Percentiles rank a stretch among this genome's conserved stretches.
These are phyloP conservation scores for Thalpophila matura DNA, from an alignment of 2,888 invertebrate species.

Conservation along the genomic window DNA sequence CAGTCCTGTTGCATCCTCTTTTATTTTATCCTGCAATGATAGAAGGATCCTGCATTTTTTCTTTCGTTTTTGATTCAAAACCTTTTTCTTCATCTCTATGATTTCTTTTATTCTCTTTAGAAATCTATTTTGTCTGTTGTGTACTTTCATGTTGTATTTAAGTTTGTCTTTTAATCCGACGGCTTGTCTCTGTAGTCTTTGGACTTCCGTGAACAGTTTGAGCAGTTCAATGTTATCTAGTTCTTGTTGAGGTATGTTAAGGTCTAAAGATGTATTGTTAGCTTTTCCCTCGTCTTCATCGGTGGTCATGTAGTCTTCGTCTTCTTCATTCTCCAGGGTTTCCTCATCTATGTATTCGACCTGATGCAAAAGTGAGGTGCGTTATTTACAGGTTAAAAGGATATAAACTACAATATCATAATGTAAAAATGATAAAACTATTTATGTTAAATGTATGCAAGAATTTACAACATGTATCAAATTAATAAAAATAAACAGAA, in stretches of 20 bases:
- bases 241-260: constrained; percentile 58
- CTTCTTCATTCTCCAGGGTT: constrained; percentile 78
- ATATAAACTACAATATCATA: not conserved
- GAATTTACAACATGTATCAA: not conserved
- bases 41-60: constrained; percentile 84
- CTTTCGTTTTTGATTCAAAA: constrained; percentile 82
- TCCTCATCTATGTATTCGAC: constrained; percentile 89
- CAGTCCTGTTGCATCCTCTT: constrained; percentile 83
- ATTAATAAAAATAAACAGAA: not conserved
- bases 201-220: constrained; percentile 84
- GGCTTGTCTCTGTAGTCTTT: constrained; percentile 82
- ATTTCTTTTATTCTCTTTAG: constrained; percentile 78
- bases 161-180: constrained; percentile 80
- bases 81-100: constrained; percentile 81
- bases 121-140: constrained; percentile 80
- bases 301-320: constrained; percentile 74
- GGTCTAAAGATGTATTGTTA: constrained; percentile 49
- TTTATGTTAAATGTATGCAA: not conserved
- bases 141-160: constrained; percentile 79
- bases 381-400: not conserved
- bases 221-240: constrained; percentile 75
- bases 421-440: not conserved
- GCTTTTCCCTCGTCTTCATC: constrained; percentile 68
- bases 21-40: constrained; percentile 85
- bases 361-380: constrained; percentile 61